These are phyloP conservation scores for Solea solea DNA, from an alignment of 2,113 vertebrate genomes.

Conservation along the genomic window DNA sequence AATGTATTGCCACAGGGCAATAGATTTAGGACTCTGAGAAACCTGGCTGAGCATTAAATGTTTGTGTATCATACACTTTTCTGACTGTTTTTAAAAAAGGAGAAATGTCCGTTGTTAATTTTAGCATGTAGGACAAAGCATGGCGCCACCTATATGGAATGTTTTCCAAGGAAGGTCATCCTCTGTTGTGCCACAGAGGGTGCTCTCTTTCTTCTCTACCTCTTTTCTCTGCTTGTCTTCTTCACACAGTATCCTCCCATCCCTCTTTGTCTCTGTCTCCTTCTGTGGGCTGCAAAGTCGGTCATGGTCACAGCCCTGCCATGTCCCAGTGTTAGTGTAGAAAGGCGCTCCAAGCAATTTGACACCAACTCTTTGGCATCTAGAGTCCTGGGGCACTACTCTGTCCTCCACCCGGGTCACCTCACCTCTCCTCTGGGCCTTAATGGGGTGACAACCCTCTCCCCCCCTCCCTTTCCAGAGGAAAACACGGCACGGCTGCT, in stretches of 20 bases:
- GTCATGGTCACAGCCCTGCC: constrained; percentile 78
- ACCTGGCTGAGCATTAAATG: constrained; percentile 49
- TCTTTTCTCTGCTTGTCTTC: constrained; percentile 52
- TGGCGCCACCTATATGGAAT: constrained; percentile 63
- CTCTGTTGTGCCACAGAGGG: constrained; percentile 54
- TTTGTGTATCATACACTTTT: constrained; percentile 38
- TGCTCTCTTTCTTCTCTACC: constrained; percentile 51
- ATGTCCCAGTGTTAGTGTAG: constrained; percentile 59
- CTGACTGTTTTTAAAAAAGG: constrained; percentile 39
- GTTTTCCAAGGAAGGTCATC: constrained; percentile 73
- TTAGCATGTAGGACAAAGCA: constrained; percentile 76
- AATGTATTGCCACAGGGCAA: constrained; percentile 48
- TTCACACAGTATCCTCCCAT: constrained; percentile 54
- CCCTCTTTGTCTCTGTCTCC: constrained; percentile 72
- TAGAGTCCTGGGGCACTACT: constrained; percentile 65
- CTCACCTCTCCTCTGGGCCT: constrained; percentile 70
- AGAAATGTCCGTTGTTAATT: constrained; percentile 61
- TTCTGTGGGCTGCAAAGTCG: constrained; percentile 76
- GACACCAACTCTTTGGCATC: constrained; percentile 69
- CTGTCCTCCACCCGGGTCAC: constrained; percentile 76
- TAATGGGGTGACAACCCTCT: constrained; percentile 60
- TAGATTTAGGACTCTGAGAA: constrained; percentile 47
- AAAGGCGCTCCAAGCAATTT: constrained; percentile 66
- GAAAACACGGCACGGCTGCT: constrained; percentile 46
- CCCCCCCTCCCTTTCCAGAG: constrained; percentile 47